Percentiles rank a stretch among this genome's conserved stretches.
Evolutionary conservation across 2,888 invertebrate species (phyloP).

Genomic region (Eremobia ochroleuca): DNA sequence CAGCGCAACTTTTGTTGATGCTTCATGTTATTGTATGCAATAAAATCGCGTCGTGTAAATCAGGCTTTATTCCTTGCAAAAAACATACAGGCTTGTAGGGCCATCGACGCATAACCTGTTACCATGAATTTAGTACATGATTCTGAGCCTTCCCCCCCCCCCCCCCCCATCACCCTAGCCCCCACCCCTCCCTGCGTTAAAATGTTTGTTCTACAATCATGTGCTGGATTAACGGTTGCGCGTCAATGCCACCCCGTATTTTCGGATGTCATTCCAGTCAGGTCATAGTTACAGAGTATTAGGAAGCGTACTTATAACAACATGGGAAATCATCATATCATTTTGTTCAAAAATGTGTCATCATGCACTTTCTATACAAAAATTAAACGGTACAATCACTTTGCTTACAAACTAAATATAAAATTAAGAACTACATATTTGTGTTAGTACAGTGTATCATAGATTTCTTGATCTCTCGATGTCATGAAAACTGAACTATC

Average conservation of each 20-base stretch:
- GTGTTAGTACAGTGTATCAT: constrained; percentile 56
- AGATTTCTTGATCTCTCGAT: constrained; percentile 46
- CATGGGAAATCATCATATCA: neutral
- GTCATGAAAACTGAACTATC: constrained; percentile 39
- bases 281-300: neutral
- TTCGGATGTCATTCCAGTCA: neutral
- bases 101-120: neutral
- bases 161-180: no score
- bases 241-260: neutral
- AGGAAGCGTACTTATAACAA: neutral
- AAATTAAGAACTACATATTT: constrained; percentile 59
- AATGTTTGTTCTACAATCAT: neutral
- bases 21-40: neutral
- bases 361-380: constrained; percentile 55
- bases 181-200: no score
- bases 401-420: constrained; percentile 66
- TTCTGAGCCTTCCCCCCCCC: no score
- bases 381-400: constrained; percentile 61
- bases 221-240: neutral
- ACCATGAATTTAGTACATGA: no score
- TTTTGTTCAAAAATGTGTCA: constrained; percentile 39
- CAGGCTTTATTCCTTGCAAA: neutral
- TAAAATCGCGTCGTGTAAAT: neutral
- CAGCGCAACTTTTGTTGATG: neutral
- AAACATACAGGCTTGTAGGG: neutral